These are phyloP conservation scores for Drosophila sp. DNA, from an alignment of 1,140 invertebrate species.

Conservation along the genomic window DNA sequence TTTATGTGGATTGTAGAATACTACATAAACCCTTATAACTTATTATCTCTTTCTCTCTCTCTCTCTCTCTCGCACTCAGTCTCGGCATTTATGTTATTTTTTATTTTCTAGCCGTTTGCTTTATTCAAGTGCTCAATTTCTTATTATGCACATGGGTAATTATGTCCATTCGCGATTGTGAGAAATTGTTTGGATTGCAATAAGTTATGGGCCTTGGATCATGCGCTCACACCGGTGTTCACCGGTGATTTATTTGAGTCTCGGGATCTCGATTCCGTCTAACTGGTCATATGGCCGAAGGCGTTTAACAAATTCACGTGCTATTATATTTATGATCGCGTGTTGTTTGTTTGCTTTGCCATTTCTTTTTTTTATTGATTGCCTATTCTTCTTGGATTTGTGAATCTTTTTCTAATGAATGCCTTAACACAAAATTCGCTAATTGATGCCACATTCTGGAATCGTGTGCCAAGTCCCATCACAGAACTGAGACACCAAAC, in stretches of 20 bases:
- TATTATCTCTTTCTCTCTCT: background rate
- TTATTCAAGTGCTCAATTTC: background rate
- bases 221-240: constrained; percentile 17
- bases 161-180: constrained; percentile 15
- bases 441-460: background rate
- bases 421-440: background rate
- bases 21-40: too few relatives aligned
- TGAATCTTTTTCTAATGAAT: background rate
- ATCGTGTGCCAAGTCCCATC: background rate
- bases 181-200: constrained; percentile 46
- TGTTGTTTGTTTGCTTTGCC: constrained; percentile 41
- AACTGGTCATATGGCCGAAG: background rate
- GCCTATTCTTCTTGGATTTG: background rate
- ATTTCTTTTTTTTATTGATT: background rate
- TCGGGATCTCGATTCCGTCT: background rate
- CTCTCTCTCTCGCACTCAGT: background rate
- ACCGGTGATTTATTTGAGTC: constrained; percentile 33
- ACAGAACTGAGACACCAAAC: background rate
- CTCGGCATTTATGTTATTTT: too few relatives aligned
- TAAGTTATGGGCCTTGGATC: constrained; percentile 49
- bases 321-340: constrained; percentile 44
- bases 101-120: background rate
- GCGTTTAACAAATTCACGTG: constrained; percentile 35
- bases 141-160: background rate
- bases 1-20: too few relatives aligned